Base-by-base conservation (phyloP, 2,888 invertebrate genomes). In the Melieria crassipennis region DNA sequence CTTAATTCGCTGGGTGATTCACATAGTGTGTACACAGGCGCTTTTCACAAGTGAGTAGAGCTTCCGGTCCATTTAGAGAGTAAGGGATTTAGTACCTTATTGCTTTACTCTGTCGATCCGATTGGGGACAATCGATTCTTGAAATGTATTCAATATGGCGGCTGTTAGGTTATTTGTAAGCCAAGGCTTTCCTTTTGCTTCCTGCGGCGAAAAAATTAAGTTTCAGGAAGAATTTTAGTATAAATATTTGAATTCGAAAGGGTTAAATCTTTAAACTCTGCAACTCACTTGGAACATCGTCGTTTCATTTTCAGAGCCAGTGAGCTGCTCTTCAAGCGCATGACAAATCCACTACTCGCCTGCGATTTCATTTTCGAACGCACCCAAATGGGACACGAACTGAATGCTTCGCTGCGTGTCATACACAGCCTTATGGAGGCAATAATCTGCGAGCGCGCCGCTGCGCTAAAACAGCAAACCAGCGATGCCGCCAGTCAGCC, bases 21-120 rank as follows among this genome's bases (percentile, higher is more conserved):
- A 10, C 88, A 92, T 70, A 91, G 91, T 0, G 88, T 89, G 75
- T 94, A 94, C 81, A 92, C 93, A 0, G 87, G 89, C 75, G 91
- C 92, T 7, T 91, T 94, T 69, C 91, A 91, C 84, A 88, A 88
- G 92, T 92, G 86, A 88, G 90, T 88, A 58, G 55, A n/a, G 46
- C 11, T 63, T n/a, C 7, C 5, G 1, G 13, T 11, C 5, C 42
- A 11, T 60, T n/a, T 0, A 45, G 13, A 13, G 2, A 3, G 10
- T 42, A 1, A 10, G 9, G 58, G 16, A 16, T 16, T 16, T 16
- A 16, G 16, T 16, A 16, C 1, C 16, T 16, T 16, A 16, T 16
- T 16, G 16, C 16, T 16, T 16, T 16, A 16, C 16, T 16, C 16
- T 16, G 16, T 16, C 1, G 16, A 16, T 16, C 16, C 16, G 16